Base-by-base conservation (phyloP, 2,888 invertebrate genomes). In the Schizotus pectinicornis region DNA sequence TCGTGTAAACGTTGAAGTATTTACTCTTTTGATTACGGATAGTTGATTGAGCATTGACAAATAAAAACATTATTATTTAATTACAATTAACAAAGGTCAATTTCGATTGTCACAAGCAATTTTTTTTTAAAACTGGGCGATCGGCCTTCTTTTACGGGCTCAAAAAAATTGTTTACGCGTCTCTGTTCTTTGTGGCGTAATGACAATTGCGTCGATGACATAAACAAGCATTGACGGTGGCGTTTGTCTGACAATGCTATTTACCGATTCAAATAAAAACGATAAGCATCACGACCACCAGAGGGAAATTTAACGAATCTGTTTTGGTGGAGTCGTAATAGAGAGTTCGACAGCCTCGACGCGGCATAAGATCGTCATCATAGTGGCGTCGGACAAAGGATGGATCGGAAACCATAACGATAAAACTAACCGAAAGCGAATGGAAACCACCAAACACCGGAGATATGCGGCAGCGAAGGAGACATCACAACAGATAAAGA, bases 391-490 rank as follows among this genome's bases (percentile, higher is more conserved):
- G 72, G 73, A 76, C 75, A 77, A 76, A 72, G 74, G 68, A 69
- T 65, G 72, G 67, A 75, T 74, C 74, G 76, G 77, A 77, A 76
- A 76, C 74, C 71, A 74, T 74, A 74, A 74, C 76, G 77, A 77
- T 77, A 76, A 77, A 77, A 74, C 77, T 76, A 76, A 74, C 76
- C 72, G 74, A 75, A 75, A 71, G 71, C 73, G 71, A 70, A 68
- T 71, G 71, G 69, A 69, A 68, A 52, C 12, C n/a, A 35, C 36
- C n/a, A 35, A 35, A n/a, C 36, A 35, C 43, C 52, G 73, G 68
- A 72, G 73, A 74, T 72, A 69, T 64, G 69, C 60, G 67, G 63
- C 56, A 61, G 64, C 62, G 67, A 70, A 67, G 61, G 67, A 69
- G 69, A 72, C 73, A 73, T 72, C 72, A 74, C 73, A 73, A 74